A percentile compares a stretch with the other conserved stretches of the same genome.
Conservation (phyloP, 2,797 vertebrate species). For the Urosaurus nigricauda region DNA sequence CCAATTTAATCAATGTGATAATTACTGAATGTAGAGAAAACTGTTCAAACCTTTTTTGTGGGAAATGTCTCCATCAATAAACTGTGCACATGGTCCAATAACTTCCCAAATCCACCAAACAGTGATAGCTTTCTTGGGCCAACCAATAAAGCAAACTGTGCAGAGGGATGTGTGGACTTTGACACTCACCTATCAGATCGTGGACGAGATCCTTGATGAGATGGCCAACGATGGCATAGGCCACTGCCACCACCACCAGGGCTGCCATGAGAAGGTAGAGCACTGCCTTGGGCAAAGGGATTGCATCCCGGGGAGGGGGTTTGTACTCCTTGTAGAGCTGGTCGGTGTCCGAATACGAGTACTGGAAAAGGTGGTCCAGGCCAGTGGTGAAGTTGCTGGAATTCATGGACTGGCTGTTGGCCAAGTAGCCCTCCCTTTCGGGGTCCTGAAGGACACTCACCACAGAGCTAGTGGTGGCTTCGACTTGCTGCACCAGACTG, state of each 20-base stretch:
- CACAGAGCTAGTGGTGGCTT: constrained; percentile 84
- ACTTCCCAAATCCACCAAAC: no score
- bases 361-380: constrained; percentile 87
- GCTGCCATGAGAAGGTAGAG: constrained; percentile 92
- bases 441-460: constrained; percentile 86
- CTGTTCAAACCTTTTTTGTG: neutral
- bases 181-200: constrained; percentile 86
- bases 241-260: constrained; percentile 90
- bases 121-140: no score
- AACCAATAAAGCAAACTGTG: no score
- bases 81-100: neutral
- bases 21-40: neutral
- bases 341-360: constrained; percentile 86
- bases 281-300: constrained; percentile 89
- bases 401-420: constrained; percentile 83
- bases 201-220: constrained; percentile 91
- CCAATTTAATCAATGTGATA: neutral
- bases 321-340: constrained; percentile 87
- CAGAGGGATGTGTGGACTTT: fast-evolving
- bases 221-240: constrained; percentile 90
- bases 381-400: constrained; percentile 86
- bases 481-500: constrained; percentile 83
- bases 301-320: constrained; percentile 82
- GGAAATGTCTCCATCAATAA: neutral
- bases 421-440: constrained; percentile 80